Percentiles rank a stretch among this genome's conserved stretches.
Conservation (phyloP, 2,113 vertebrate genomes). For the Sinosuthora webbiana region DNA sequence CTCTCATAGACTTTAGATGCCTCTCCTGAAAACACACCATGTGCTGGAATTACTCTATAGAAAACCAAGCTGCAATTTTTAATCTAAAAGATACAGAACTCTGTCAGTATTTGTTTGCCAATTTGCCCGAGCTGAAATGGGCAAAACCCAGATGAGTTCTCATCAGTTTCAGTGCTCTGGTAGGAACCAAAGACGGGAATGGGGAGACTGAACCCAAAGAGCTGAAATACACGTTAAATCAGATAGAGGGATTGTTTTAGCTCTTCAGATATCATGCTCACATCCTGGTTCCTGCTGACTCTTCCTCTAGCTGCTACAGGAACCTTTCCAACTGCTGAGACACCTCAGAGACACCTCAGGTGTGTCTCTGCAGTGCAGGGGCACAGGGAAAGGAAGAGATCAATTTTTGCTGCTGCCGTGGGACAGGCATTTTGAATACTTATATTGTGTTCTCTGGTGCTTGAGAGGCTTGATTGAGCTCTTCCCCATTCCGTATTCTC, state of each 20-base stretch:
- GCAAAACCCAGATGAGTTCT: not conserved
- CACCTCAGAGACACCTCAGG: rapidly evolving
- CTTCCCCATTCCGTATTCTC: rapidly evolving
- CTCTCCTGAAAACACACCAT: not conserved
- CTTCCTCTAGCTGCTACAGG: not conserved
- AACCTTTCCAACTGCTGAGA: not conserved
- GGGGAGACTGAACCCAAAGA: not conserved
- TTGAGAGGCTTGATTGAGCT: not conserved
- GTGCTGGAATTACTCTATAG: not conserved
- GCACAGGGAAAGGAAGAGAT: not conserved
- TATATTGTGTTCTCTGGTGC: not conserved
- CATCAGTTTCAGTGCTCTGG: not conserved
- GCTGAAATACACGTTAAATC: not conserved
- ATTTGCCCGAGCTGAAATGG: not conserved
- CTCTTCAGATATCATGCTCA: not conserved
- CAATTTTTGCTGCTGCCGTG: rapidly evolving
- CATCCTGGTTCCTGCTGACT: not conserved
- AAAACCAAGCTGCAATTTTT: not conserved
- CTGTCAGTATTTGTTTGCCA: not conserved
- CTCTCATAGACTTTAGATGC: not conserved
- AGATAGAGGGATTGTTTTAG: not conserved
- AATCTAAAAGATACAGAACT: not conserved
- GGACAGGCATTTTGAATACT: not conserved
- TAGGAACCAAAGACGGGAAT: not conserved
- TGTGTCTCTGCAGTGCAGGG: rapidly evolving